Percentiles rank a stretch among this genome's conserved stretches.
Evolutionary conservation across 2,888 invertebrate species (phyloP).

Genomic region (Cybosia mesomella): DNA sequence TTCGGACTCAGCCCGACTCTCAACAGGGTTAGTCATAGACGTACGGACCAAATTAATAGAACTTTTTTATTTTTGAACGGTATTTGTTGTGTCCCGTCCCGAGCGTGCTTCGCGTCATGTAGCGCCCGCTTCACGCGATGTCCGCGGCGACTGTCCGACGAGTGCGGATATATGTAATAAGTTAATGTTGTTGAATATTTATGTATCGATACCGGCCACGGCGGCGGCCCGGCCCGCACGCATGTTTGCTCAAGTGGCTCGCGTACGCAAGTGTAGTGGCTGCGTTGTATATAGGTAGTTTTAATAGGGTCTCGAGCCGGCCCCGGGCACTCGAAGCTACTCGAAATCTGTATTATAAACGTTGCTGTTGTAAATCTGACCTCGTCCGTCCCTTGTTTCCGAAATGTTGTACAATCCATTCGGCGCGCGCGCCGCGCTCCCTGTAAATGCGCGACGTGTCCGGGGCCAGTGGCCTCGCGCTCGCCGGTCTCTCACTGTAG

Average conservation of each 20-base stretch:
- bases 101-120: slow-evolving; percentile 57
- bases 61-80: slow-evolving; percentile 64
- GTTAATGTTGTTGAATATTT: slow-evolving; percentile 69
- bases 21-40: slow-evolving; percentile 77
- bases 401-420: slow-evolving; percentile 36
- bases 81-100: slow-evolving; percentile 69
- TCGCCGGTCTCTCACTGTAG: slow-evolving; percentile 54
- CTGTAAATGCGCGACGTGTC: slow-evolving; percentile 36
- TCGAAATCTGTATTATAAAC: slow-evolving; percentile 57
- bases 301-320: slow-evolving; percentile 67
- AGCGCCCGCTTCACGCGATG: slow-evolving; percentile 45
- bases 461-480: slow-evolving; percentile 49
- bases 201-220: slow-evolving; percentile 58
- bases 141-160: slow-evolving; percentile 53
- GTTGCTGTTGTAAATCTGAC: slow-evolving; percentile 55
- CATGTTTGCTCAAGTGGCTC: slow-evolving; percentile 80
- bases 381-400: slow-evolving; percentile 60
- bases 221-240: slow-evolving; percentile 58
- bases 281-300: slow-evolving; percentile 81
- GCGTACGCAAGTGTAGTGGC: slow-evolving; percentile 76
- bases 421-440: slow-evolving; percentile 30
- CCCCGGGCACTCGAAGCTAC: slow-evolving; percentile 59
- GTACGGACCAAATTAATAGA: slow-evolving; percentile 74
- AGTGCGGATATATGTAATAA: slow-evolving; percentile 55
- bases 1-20: slow-evolving; percentile 68